Conservation (phyloP, 2,797 vertebrate species). For the Neosalanx taihuensis region DNA sequence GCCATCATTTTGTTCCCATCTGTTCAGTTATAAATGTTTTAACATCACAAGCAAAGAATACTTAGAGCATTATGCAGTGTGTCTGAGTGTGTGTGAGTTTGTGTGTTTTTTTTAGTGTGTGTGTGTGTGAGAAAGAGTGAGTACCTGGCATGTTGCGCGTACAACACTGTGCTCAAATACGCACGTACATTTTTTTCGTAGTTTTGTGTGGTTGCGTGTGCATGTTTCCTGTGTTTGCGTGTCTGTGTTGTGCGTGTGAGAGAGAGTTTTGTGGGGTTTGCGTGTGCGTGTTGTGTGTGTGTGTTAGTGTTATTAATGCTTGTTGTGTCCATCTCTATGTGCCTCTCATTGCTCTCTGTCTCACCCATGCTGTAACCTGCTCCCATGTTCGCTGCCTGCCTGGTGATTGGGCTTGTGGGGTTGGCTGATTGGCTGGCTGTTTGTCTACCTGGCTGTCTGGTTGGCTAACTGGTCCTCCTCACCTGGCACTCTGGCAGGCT, state of each 20-base stretch:
- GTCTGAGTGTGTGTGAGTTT: background rate
- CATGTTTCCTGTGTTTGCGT: too few species aligned
- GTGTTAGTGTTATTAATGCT: background rate
- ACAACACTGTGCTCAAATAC: too few species aligned
- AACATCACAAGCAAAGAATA: background rate
- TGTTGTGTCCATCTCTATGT: background rate
- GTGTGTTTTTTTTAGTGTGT: background rate
- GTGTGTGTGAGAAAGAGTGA: background rate
- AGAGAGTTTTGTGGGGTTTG: too few species aligned
- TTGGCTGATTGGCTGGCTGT: slow-evolving; percentile 67
- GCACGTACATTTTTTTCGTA: too few species aligned
- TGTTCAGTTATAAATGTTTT: background rate
- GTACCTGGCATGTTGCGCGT: background rate
- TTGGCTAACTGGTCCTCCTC: slow-evolving; percentile 67
- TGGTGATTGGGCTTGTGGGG: slow-evolving; percentile 66
- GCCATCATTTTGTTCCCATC: too few species aligned
- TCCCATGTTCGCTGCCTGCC: slow-evolving; percentile 37
- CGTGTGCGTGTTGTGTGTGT: slow-evolving; percentile 14
- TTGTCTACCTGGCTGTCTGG: slow-evolving; percentile 67
- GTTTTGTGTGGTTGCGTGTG: too few species aligned
- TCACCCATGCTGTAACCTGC: slow-evolving; percentile 11
- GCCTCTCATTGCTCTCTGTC: slow-evolving; percentile 10
- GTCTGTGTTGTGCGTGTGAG: too few species aligned
- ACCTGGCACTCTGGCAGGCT: slow-evolving; percentile 68
- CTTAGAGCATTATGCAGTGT: background rate